These are phyloP conservation scores for Darwinula stevensoni DNA, from an alignment of 2,888 invertebrate species.

Conservation along the genomic window DNA sequence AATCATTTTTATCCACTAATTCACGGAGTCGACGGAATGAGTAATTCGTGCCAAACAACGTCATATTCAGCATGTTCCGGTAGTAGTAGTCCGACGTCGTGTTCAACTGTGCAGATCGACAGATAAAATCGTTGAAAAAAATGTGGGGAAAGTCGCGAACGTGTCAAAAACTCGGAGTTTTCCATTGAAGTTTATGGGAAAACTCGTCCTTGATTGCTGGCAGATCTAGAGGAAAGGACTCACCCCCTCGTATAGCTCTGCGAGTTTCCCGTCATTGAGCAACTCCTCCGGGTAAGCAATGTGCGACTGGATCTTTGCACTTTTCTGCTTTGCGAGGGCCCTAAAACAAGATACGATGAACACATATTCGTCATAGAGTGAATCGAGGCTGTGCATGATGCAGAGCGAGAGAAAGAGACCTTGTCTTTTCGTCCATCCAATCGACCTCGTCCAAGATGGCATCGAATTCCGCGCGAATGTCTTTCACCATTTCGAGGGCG, in stretches of 20 bases:
- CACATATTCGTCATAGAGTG: slow-evolving; percentile 1
- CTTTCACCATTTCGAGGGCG: slow-evolving; percentile 58
- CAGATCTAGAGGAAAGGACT: too few species aligned
- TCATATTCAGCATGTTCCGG: slow-evolving; percentile 41
- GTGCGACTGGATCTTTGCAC: slow-evolving; percentile 51
- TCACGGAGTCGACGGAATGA: slow-evolving; percentile 42
- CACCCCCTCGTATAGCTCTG: slow-evolving; percentile 41
- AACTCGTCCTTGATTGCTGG: too few species aligned
- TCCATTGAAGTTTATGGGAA: too few species aligned
- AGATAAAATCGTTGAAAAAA: too few species aligned
- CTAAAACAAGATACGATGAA: slow-evolving; percentile 12
- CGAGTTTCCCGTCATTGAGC: slow-evolving; percentile 44
- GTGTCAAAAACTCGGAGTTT: too few species aligned
- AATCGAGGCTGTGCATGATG: not conserved
- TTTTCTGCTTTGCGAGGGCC: slow-evolving; percentile 40
- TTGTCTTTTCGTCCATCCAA: slow-evolving; percentile 77
- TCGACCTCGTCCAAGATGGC: slow-evolving; percentile 41
- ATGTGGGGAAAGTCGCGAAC: too few species aligned
- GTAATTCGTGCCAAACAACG: slow-evolving; percentile 46
- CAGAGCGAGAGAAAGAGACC: slow-evolving; percentile 11
- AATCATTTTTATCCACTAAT: slow-evolving; percentile 54
- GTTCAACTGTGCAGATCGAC: slow-evolving; percentile 35
- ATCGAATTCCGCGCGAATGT: slow-evolving; percentile 50
- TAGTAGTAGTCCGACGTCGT: slow-evolving; percentile 36
- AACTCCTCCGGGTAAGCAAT: slow-evolving; percentile 80